phyloP scores from a whole-genome alignment of 2,888 invertebrate genomes.

The Gibbula magus region DNA sequence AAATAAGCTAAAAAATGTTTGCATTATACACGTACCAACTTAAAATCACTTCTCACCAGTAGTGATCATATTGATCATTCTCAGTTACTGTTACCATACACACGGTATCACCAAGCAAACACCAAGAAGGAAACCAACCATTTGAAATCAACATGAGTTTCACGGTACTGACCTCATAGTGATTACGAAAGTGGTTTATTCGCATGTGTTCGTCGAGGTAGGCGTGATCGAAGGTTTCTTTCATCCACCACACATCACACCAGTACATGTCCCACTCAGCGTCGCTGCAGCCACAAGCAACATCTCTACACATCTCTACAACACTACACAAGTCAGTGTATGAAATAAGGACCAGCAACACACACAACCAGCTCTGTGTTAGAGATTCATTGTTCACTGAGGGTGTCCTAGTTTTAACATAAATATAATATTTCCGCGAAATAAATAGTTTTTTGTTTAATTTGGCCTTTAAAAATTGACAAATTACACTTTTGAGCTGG shows the following conservation, averaged over 20 bases:
- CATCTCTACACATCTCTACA: not conserved
- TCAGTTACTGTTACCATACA: not conserved
- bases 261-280: constrained; percentile 80
- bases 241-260: constrained; percentile 79
- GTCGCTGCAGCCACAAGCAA: constrained; percentile 58
- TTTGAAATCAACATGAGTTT: not conserved
- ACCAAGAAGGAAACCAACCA: not conserved
- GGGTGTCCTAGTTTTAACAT: too few species aligned
- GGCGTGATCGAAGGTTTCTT: constrained; percentile 76
- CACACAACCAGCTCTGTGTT: too few species aligned
- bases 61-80: too few species aligned
- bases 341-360: not conserved
- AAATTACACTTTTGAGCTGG: too few species aligned
- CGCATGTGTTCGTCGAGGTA: constrained; percentile 77
- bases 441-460: too few species aligned
- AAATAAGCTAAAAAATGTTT: too few species aligned
- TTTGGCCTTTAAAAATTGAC: too few species aligned
- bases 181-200: constrained; percentile 80
- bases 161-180: constrained; percentile 76
- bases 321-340: not conserved
- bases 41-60: too few species aligned
- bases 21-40: too few species aligned
- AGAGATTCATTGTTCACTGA: too few species aligned
- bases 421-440: too few species aligned
- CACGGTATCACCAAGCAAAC: not conserved